phyloP scores from a whole-genome alignment of 2,888 invertebrate genomes.

The Girardia tigrina region DNA sequence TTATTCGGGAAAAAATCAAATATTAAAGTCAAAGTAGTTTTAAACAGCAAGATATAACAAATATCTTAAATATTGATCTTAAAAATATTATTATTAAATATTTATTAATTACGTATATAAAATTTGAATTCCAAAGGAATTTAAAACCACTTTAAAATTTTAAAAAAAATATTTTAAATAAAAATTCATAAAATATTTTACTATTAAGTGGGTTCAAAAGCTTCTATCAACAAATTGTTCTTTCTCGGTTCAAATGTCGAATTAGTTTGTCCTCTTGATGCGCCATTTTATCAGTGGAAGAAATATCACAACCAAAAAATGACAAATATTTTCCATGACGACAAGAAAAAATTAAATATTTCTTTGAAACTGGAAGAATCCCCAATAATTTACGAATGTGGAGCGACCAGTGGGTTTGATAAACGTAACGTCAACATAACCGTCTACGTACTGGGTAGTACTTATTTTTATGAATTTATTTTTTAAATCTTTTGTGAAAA shows the following conservation, averaged over 20 bases:
- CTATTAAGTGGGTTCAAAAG: neutral
- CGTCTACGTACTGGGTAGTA: neutral
- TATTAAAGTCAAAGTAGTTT: no score
- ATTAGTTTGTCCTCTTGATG: neutral
- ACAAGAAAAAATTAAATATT: neutral
- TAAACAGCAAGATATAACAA: no score
- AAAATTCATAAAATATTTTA: neutral
- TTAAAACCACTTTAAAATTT: no score
- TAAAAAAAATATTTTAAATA: no score
- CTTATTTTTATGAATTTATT: no score
- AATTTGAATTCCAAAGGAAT: no score
- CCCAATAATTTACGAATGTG: neutral
- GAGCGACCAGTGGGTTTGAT: neutral
- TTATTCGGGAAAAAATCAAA: no score
- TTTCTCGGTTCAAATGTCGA: neutral
- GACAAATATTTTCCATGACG: constrained; percentile 3
- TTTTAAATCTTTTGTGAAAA: no score
- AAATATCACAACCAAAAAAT: neutral
- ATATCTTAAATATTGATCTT: no score
- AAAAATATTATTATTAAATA: no score
- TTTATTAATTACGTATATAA: no score
- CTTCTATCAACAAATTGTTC: neutral
- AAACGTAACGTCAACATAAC: neutral
- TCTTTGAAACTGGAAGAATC: constrained; percentile 10
- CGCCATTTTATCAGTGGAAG: neutral